Evolutionary conservation across 2,888 invertebrate genomes (phyloP), one percentile per base, ranked within the genome.

Genomic region (Lobophora halterata): DNA sequence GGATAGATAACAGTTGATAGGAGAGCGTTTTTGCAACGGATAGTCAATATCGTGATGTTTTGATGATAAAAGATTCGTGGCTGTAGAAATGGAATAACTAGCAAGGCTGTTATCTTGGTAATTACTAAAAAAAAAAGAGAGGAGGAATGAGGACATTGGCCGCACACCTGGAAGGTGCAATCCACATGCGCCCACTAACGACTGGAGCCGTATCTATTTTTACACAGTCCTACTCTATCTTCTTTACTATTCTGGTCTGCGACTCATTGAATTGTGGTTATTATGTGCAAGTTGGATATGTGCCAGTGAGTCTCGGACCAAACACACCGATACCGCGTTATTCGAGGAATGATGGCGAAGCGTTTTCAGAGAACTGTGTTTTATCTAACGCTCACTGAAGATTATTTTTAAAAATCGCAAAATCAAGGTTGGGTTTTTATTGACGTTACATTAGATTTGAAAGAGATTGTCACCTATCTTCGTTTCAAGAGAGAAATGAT

Each of bases 201-300:
- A 82, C 86, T 86, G 85, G 85, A 85, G 73, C 75, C 66, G 69
- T 68, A 61, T 76, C 86, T 87, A 87, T 87, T 85, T 87, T 81
- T 86, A 87, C 70, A 68, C 75, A 63, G 74, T 75, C 80, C 74
- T n/a, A 81, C 81, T 80, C 79, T 83, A 83, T 85, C 82, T 87
- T 86, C 85, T 86, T 87, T 82, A 86, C 87, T 87, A 86, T 86
- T 87, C 86, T 83, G 77, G 87, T 82, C 81, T 75, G 81, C 81
- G 80, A 79, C 86, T 86, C 86, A 86, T 87, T 87, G 86, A 86
- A 87, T 86, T 85, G 87, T 86, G 82, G 85, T 85, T 86, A 87
- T 86, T 86, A 87, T 86, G 85, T 85, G 85, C 82, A 82, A 76
- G 76, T 85, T 86, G 86, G 87, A 83, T 70, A 73, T 68, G 68